Percentiles rank a stretch among this genome's conserved stretches.
These are phyloP conservation scores for Ptilodon capucinus DNA, from an alignment of 2,888 invertebrate genomes.

Conservation along the genomic window DNA sequence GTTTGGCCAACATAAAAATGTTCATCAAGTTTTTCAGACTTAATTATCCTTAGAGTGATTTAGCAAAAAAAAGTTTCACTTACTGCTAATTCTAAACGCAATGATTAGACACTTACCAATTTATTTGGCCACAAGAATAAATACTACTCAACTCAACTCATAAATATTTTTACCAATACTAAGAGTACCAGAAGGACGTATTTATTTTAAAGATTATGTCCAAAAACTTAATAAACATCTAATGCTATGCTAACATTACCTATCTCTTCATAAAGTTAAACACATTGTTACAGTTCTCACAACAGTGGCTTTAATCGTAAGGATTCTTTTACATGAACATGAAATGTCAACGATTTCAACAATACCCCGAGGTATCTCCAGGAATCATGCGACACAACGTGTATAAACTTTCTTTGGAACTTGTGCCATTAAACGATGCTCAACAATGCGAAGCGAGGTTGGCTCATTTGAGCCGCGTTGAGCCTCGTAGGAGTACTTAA, in stretches of 20 bases:
- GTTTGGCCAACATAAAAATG: slow-evolving; percentile 3
- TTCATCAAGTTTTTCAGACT: background rate
- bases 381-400: slow-evolving; percentile 15
- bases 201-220: too few species aligned
- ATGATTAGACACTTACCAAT: too few species aligned
- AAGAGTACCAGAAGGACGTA: too few species aligned
- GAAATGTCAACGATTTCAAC: background rate
- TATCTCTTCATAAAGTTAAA: background rate
- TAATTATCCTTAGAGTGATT: background rate
- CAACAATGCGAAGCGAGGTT: slow-evolving; percentile 40
- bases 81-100: too few species aligned
- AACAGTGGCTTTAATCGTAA: background rate
- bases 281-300: background rate
- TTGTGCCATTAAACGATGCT: slow-evolving; percentile 40
- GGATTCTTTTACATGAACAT: background rate
- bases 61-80: too few species aligned
- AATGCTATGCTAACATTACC: background rate
- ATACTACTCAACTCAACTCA: too few species aligned
- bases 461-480: slow-evolving; percentile 30
- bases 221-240: too few species aligned
- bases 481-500: background rate
- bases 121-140: too few species aligned
- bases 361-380: background rate
- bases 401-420: slow-evolving; percentile 38
- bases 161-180: too few species aligned